Base-by-base conservation (phyloP, 2,797 vertebrate species). In the Dromococcyx pavoninus region DNA sequence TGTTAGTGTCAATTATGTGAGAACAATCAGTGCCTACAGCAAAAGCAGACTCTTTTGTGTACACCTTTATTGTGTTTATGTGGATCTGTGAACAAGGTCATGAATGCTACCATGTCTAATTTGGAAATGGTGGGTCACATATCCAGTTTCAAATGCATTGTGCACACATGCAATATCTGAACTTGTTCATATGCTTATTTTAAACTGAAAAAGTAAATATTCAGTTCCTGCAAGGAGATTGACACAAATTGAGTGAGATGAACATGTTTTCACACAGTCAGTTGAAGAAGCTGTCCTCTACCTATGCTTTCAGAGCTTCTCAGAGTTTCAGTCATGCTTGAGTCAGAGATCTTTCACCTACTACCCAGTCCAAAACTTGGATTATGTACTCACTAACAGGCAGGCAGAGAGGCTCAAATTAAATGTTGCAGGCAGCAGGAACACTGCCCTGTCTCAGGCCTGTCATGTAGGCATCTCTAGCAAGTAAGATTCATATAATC, bases 401-500 rank as follows among this genome's bases (percentile, higher is more conserved):
- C 37, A 30, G 25, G 24, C 9, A 76, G 50, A 24, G 4, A 8
- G 7, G 15, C 19, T 69, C 9, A 72, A 2, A 35, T 58, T 43
- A 70, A 66, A 85, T 46, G 35, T 43, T 37, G 13, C 27, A 44
- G 35, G 24, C 21, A 54, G 21, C 24, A 43, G 18, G 16, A 78
- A 13, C 16, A 13, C 4, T 30, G 21, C 17, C 39, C 39, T 91
- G 30, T 21, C 35, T 56, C 37, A 56, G 30, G 13, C 11, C 14
- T 0, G 0, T 4, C 7, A 4, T 3, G 3, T 6, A 28, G 8
- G 17, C 25, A 18, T 50, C 39, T 64, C 24, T 62, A 60, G 14
- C 17, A 83, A 10, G 24, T 51, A 32, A 22, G 16, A 41, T 54
- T 79, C 48, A 62, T 41, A 16, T 37, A 6, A 43, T 79, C 11